Conservation (phyloP, 2,888 invertebrate genomes). For the Digitonthophagus gazella region DNA sequence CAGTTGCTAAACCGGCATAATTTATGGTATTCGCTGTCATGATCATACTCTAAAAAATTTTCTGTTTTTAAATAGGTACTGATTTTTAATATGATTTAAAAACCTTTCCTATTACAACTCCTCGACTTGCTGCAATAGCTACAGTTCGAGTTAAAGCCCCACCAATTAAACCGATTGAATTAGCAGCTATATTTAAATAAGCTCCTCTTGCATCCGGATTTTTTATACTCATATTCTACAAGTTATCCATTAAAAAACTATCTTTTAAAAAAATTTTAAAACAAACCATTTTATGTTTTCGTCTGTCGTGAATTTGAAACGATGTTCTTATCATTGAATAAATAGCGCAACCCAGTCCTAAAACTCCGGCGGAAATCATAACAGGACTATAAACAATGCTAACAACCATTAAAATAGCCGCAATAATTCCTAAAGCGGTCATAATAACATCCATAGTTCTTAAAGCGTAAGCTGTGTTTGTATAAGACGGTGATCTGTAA, state of each 20-base stretch:
- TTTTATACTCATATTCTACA: slow-evolving; percentile 49
- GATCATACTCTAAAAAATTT: slow-evolving; percentile 34
- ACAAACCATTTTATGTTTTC: slow-evolving; percentile 55
- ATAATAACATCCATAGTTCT: slow-evolving; percentile 39
- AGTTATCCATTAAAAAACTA: neutral
- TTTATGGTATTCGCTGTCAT: slow-evolving; percentile 38
- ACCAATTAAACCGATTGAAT: slow-evolving; percentile 56
- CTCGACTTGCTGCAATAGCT: slow-evolving; percentile 36
- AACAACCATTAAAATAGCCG: slow-evolving; percentile 35
- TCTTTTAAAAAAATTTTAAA: neutral
- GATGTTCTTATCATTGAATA: slow-evolving; percentile 57
- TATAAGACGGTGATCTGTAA: slow-evolving; percentile 44
- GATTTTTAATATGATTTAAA: neutral
- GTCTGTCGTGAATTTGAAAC: slow-evolving; percentile 51
- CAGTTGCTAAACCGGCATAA: slow-evolving; percentile 40
- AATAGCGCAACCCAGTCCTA: slow-evolving; percentile 31
- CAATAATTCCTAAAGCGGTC: slow-evolving; percentile 49
- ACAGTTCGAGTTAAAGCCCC: slow-evolving; percentile 50
- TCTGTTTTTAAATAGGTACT: neutral
- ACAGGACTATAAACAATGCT: slow-evolving; percentile 38
- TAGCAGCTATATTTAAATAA: slow-evolving; percentile 60
- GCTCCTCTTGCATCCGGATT: slow-evolving; percentile 60
- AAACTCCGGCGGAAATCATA: slow-evolving; percentile 18
- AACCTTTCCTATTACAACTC: slow-evolving; percentile 55
- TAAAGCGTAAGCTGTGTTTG: slow-evolving; percentile 37